Base-by-base conservation (phyloP, 2,797 vertebrate species). In the Diplodus puntazzo region DNA sequence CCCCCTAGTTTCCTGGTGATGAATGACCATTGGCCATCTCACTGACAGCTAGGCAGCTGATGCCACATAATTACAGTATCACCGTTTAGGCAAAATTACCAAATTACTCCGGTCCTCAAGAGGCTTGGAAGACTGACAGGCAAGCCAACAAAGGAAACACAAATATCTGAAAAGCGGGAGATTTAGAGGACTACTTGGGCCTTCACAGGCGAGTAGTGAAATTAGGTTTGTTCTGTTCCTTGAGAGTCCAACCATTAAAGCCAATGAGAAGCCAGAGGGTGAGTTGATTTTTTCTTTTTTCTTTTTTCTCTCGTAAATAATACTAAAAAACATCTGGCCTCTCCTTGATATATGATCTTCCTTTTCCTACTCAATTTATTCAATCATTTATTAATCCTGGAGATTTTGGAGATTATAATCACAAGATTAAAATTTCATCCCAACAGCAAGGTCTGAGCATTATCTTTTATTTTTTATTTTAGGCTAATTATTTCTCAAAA, bases 51-150 rank as follows among this genome's bases (percentile, higher is more conserved):
- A 84, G 88, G 94, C 96, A 96, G 95, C 95, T 96, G 95, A 96
- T 95, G 95, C 94, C 94, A 96, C 93, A 95, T 96, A 96, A 96
- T 96, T 95, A 96, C 95, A 94, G 94, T 91, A 95, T 95, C 93
- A 88, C 92, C 94, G 69, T 96, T 95, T 94, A 96, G 93, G 86
- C 90, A 93, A 95, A 96, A 96, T 96, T 94, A 95, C 95, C 94
- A 95, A 96, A 96, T 96, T 95, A 96, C 93, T 90, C 77, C 81
- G 81, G 91, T 87, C 87, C 95, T 95, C 93, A 90, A 89, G 91
- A 93, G 94, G 87, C 85, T 54, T 77, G 73, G 78, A 87, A 93
- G 91, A 95, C 83, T 93, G 94, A 95, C 95, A 94, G 91, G 84
- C 89, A 71, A 73, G 88, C 84, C 92, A 93, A 94, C 94, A 94